Evolutionary conservation across 2,797 vertebrate species (phyloP).

Genomic region (Trichosurus vulpecula): DNA sequence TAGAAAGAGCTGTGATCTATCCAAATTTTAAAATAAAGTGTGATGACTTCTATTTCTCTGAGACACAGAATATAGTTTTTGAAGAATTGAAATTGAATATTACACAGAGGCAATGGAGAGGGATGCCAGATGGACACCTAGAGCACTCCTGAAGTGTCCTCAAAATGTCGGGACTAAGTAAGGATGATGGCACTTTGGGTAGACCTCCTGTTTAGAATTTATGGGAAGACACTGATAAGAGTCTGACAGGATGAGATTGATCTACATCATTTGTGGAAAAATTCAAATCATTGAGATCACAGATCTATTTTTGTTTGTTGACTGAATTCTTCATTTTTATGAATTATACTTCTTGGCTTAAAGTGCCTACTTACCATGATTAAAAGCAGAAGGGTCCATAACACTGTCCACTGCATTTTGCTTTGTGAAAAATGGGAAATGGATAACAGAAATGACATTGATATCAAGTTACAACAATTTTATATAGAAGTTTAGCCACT

Average conservation of each 20-base stretch:
- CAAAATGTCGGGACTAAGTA: not conserved
- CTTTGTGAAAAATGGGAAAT: not conserved
- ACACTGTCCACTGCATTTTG: not conserved
- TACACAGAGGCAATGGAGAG: not conserved
- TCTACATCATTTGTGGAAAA: not conserved
- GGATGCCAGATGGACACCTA: not conserved
- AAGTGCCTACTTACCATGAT: not conserved
- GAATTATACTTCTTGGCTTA: not conserved
- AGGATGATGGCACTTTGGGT: not conserved
- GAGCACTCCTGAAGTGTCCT: not conserved
- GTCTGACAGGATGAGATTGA: not conserved
- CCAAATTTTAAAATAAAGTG: not conserved
- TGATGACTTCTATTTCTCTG: not conserved
- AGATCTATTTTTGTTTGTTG: not conserved
- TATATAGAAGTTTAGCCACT: not conserved
- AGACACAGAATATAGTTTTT: not conserved
- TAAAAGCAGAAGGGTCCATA: conserved; percentile 16
- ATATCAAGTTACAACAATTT: not conserved
- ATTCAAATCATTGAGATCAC: not conserved
- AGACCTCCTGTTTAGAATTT: not conserved
- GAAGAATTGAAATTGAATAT: not conserved
- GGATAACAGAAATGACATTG: not conserved
- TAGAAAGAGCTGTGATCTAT: not conserved
- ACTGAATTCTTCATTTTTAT: not conserved
- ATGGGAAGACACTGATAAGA: not conserved